Percentiles rank a stretch among this genome's conserved stretches.
These are phyloP conservation scores for Diplolepis rosae DNA, from an alignment of 2,888 invertebrate species.

Conservation along the genomic window DNA sequence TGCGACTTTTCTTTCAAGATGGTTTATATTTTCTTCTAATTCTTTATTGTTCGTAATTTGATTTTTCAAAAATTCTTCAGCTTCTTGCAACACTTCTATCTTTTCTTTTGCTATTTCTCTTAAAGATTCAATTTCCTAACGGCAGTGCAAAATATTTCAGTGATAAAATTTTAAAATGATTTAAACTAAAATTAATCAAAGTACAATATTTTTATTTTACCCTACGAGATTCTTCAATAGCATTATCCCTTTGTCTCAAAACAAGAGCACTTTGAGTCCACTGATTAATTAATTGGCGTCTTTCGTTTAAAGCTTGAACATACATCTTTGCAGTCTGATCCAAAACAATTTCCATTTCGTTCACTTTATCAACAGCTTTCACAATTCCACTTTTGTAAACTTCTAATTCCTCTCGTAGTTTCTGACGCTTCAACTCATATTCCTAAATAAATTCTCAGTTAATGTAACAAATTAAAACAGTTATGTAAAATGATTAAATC, in stretches of 20 bases:
- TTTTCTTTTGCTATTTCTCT: conserved; percentile 74
- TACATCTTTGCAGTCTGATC: conserved; percentile 75
- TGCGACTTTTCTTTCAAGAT: conserved; percentile 70
- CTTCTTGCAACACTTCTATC: conserved; percentile 77
- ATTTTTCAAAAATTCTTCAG: conserved; percentile 78
- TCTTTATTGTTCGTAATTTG: conserved; percentile 78
- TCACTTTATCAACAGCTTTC: conserved; percentile 75
- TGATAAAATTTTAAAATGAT: neutral
- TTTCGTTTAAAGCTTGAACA: conserved; percentile 79
- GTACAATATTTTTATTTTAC: conserved; percentile 69
- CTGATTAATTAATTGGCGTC: conserved; percentile 81
- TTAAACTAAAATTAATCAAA: neutral
- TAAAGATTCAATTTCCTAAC: conserved; percentile 76
- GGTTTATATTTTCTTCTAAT: conserved; percentile 71
- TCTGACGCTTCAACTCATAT: conserved; percentile 76
- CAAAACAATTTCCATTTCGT: conserved; percentile 76
- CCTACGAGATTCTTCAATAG: conserved; percentile 76
- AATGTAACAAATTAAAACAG: too few species aligned
- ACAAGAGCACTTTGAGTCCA: conserved; percentile 84
- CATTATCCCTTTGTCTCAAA: conserved; percentile 81
- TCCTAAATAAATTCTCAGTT: conserved; percentile 69
- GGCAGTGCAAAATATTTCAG: conserved; percentile 40
- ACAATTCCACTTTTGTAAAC: conserved; percentile 72
- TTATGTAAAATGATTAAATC: conserved; percentile 29
- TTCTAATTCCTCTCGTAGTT: conserved; percentile 74